phyloP scores from a whole-genome alignment of 2,888 invertebrate species.

The Drosophila seclusa region DNA sequence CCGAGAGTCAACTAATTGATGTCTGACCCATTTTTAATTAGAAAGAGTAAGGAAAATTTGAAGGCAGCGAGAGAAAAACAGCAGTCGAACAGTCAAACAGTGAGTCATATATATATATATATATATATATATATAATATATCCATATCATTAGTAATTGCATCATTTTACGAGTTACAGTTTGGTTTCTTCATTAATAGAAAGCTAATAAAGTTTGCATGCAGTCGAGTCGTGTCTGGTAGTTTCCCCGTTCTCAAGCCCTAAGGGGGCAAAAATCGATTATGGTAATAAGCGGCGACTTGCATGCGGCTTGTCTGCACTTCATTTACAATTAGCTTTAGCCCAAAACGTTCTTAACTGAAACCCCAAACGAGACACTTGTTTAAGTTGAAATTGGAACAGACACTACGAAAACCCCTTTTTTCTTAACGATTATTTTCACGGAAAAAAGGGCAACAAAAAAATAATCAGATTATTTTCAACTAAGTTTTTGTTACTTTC shows the following conservation, averaged over 20 bases:
- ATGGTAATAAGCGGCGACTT: conserved; percentile 16
- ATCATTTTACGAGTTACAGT: neutral
- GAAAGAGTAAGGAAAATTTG: neutral
- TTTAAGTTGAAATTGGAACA: neutral
- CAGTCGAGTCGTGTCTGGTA: neutral
- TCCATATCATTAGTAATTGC: conserved; percentile 1
- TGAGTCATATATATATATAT: too few species aligned
- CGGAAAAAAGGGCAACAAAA: neutral
- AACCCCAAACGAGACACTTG: neutral
- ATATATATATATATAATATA: too few species aligned
- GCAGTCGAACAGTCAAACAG: too few species aligned
- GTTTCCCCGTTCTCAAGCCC: neutral
- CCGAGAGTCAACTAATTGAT: conserved; percentile 14
- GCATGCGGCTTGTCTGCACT: neutral
- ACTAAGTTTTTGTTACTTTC: conserved; percentile 13
- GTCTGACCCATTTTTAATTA: conserved; percentile 23
- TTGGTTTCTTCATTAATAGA: neutral
- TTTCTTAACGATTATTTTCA: neutral
- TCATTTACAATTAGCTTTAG: neutral
- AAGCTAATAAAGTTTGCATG: conserved; percentile 1
- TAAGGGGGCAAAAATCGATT: conserved; percentile 4
- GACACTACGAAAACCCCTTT: too few species aligned
- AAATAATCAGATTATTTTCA: neutral
- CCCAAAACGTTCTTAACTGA: neutral
- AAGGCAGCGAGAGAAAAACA: neutral